Evolutionary conservation across 2,113 vertebrate genomes (phyloP), one percentile per base, ranked within the genome.

Genomic region (Benitochromis conjunctus): DNA sequence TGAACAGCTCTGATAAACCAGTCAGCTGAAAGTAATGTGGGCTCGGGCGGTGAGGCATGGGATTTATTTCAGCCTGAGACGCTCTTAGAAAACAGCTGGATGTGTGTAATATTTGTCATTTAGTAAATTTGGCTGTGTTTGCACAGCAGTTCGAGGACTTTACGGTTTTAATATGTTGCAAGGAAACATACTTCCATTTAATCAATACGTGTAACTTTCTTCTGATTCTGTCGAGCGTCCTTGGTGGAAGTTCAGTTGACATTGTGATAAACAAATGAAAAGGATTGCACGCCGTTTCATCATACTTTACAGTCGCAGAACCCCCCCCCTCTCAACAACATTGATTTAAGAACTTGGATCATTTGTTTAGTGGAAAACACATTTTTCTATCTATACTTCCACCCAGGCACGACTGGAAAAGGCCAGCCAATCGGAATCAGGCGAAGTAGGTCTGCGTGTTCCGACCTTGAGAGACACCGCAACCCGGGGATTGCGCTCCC

Each of bases 391-490:
- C 84, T 86, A 19, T 60, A 64, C 53, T 77, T 86, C 57, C 54
- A 77, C 24, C 69, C 26, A 53, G 76, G 79, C 80, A 19, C 6
- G 46, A 6, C n/a, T 16, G 13, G 21, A 9, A 64, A 38, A 54
- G n/a, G 41, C 6, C 78, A 86, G 79, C 89, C 90, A 91, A 93
- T 93, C 88, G 46, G 54, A 80, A 55, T 29, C 80, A 77, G 79
- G 48, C 31, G 19, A 88, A 90, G 85, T 84, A 84, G 89, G 80
- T 89, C 80, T 88, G 36, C 24, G 78, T 81, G 92, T 88, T 88
- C 54, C n/a, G 80, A 94, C 93, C 92, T 92, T 92, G 93, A 92
- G 81, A 92, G 82, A 87, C 85, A 87, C 69, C 9, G 79, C 89
- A 89, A 88, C 88, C 78, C 41, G 3, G 81, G 80, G 85, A 91